Evolutionary conservation across 37 sponge, comb jelly and placozoan species (phyloP).

Genomic region (Chondrosia reniformis): DNA sequence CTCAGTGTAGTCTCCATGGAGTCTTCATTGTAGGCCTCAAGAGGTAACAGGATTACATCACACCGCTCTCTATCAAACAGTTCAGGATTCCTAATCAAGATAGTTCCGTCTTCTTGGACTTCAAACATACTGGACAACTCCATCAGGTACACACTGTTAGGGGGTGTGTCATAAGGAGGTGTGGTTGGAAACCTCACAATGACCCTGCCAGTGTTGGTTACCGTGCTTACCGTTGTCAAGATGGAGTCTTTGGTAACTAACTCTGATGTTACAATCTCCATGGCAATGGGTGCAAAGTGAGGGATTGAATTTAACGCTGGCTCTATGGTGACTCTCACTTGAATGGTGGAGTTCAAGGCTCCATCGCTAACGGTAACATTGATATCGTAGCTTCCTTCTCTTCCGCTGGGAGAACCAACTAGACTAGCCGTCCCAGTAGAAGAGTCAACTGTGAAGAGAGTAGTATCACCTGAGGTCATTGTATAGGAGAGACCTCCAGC

Average conservation of each 20-base stretch:
- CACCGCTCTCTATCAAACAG: constrained; percentile 2
- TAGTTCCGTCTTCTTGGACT: not conserved
- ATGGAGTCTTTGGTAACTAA: not conserved
- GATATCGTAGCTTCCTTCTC: constrained; percentile 1
- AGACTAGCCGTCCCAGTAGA: constrained; percentile 40
- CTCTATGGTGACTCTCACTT: not conserved
- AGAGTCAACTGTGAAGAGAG: constrained; percentile 29
- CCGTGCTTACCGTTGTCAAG: not conserved
- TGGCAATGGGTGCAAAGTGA: constrained; percentile 3
- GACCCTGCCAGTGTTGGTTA: not conserved
- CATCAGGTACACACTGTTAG: not conserved
- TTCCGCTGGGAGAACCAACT: not conserved
- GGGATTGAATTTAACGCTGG: not conserved
- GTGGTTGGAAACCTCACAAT: not conserved
- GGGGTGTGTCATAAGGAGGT: not conserved
- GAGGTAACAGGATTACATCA: not conserved
- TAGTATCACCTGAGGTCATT: constrained; percentile 8
- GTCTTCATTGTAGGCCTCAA: not conserved
- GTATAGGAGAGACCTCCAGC: constrained; percentile 17
- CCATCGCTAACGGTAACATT: constrained; percentile 51
- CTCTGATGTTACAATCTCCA: not conserved
- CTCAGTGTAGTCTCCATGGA: constrained; percentile 2
- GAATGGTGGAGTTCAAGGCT: not conserved
- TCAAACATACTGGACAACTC: not conserved
- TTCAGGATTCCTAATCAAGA: not conserved